Conservation (phyloP, 2,888 invertebrate genomes). For the Platynereis dumerilii region DNA sequence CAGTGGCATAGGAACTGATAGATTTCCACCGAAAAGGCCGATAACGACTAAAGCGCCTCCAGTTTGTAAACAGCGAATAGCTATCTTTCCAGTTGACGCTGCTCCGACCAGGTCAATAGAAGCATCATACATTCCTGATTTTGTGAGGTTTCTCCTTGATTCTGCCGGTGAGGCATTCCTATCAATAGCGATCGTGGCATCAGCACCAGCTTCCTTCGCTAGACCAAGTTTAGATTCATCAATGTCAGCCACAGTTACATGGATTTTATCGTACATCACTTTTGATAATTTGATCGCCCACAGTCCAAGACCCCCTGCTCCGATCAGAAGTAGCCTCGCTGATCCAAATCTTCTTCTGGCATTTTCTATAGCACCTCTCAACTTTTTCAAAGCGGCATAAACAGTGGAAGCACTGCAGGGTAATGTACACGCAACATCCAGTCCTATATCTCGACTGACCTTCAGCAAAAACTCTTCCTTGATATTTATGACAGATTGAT, state of each 20-base stretch:
- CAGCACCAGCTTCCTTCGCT: constrained; percentile 13
- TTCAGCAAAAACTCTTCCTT: too few relatives aligned
- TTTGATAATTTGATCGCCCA: constrained; percentile 25
- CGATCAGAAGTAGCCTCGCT: constrained; percentile 20
- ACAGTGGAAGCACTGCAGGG: constrained; percentile 23
- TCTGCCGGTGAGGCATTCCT: not conserved
- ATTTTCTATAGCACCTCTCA: not conserved
- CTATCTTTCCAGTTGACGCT: not conserved
- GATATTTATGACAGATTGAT: too few relatives aligned
- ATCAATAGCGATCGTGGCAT: constrained; percentile 3
- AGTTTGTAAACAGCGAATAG: not conserved
- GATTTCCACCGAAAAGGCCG: constrained; percentile 11
- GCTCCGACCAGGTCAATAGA: constrained; percentile 11
- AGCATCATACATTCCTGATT: constrained; percentile 7
- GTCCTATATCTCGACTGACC: too few relatives aligned
- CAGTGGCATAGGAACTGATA: not conserved
- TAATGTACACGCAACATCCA: constrained; percentile 14
- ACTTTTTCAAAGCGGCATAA: constrained; percentile 11
- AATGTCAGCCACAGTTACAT: constrained; percentile 7
- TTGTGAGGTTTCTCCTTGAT: not conserved
- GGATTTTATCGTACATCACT: constrained; percentile 11
- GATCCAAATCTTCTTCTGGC: not conserved
- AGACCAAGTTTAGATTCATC: not conserved
- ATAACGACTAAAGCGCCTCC: constrained; percentile 2
- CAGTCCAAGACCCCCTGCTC: constrained; percentile 28